phyloP scores from a whole-genome alignment of 2,113 vertebrate species.

The Tragelaphus strepsiceros region DNA sequence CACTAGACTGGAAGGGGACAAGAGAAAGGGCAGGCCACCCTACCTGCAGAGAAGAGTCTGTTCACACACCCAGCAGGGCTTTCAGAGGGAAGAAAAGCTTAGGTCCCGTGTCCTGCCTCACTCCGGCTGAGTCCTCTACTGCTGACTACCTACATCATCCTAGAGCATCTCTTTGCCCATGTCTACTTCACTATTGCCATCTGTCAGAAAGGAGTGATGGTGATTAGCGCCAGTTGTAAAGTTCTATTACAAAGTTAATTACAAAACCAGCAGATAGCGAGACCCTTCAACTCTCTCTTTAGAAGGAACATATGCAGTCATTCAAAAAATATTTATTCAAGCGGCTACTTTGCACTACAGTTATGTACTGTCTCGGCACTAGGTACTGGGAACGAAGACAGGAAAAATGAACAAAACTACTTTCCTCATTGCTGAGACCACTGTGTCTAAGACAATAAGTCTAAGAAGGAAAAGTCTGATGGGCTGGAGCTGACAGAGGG shows the following conservation, averaged over 20 bases:
- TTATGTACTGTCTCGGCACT: background rate
- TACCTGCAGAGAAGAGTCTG: background rate
- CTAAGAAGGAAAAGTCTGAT: background rate
- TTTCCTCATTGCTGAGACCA: background rate
- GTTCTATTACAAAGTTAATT: background rate
- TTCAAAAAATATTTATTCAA: background rate
- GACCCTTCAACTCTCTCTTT: background rate
- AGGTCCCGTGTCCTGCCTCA: background rate
- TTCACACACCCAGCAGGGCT: background rate
- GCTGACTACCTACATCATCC: background rate
- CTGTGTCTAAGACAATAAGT: background rate
- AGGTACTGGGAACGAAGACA: background rate
- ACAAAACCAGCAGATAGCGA: background rate
- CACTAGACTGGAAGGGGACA: background rate
- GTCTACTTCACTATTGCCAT: background rate
- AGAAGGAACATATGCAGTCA: background rate
- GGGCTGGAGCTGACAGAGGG: background rate
- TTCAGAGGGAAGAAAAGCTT: background rate
- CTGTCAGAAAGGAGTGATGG: background rate
- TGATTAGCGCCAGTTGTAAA: background rate
- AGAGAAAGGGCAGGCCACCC: background rate
- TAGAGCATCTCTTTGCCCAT: background rate
- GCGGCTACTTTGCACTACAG: background rate
- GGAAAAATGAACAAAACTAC: background rate
- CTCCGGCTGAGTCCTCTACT: background rate